These are phyloP conservation scores for Prunella himalayana DNA, from an alignment of 2,113 vertebrate species.

Conservation along the genomic window DNA sequence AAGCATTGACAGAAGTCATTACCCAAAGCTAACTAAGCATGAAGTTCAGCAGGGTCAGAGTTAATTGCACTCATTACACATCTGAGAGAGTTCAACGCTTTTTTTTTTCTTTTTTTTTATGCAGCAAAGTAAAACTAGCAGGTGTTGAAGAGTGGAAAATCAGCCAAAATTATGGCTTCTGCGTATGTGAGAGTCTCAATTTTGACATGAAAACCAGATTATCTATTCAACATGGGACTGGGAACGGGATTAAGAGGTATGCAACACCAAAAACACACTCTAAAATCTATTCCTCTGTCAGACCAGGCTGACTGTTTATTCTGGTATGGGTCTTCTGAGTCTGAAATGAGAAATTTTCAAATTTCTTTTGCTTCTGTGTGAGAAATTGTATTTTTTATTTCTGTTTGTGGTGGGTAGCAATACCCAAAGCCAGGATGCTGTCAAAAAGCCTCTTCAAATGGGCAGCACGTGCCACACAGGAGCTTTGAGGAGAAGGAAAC, in stretches of 20 bases:
- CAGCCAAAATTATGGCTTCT: neutral
- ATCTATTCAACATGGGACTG: neutral
- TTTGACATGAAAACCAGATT: neutral
- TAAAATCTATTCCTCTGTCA: neutral
- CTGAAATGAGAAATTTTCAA: neutral
- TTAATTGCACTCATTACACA: neutral
- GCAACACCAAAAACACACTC: neutral
- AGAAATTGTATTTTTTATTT: neutral
- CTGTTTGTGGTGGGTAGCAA: neutral
- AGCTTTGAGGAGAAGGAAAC: neutral
- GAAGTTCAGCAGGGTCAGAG: neutral
- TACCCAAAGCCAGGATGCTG: neutral
- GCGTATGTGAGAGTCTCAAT: fast-evolving
- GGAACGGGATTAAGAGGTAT: neutral
- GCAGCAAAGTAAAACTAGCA: neutral
- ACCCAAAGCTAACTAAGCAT: neutral
- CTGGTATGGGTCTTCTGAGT: neutral
- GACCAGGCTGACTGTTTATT: neutral
- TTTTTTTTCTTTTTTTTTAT: neutral
- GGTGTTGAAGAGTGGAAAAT: neutral
- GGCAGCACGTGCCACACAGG: fast-evolving
- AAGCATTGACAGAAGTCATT: neutral
- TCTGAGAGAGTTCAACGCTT: neutral
- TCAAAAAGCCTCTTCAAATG: fast-evolving
- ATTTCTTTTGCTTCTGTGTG: neutral